These are phyloP conservation scores for Bungarus multicinctus DNA, from an alignment of 2,113 vertebrate genomes.

Conservation along the genomic window DNA sequence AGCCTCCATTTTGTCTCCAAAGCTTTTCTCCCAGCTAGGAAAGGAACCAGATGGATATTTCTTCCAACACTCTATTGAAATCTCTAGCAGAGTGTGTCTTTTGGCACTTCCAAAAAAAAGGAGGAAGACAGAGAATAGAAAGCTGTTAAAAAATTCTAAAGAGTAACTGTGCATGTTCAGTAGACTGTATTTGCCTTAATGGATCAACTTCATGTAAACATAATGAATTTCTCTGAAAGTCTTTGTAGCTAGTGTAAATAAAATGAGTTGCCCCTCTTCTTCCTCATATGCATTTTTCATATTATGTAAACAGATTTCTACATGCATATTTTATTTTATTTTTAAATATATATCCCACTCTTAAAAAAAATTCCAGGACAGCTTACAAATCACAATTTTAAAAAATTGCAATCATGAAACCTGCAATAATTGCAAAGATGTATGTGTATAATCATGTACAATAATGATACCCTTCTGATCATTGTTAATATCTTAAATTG, in stretches of 20 bases:
- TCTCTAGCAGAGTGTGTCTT: background rate
- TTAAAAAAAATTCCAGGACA: background rate
- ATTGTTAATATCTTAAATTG: background rate
- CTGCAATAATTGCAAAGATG: background rate
- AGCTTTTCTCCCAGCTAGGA: too few species aligned
- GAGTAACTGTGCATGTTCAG: background rate
- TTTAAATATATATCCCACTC: background rate
- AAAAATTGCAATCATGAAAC: background rate
- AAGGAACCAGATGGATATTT: too few species aligned
- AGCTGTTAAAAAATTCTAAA: background rate
- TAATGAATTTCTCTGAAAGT: background rate
- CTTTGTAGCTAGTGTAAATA: background rate
- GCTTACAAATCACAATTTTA: background rate
- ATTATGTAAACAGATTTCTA: background rate
- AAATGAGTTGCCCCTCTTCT: background rate
- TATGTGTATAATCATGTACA: background rate
- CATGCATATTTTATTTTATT: background rate
- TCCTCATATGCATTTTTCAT: background rate
- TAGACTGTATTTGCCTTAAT: background rate
- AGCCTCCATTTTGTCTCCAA: too few species aligned
- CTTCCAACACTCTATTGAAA: background rate
- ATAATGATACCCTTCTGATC: background rate
- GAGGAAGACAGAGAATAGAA: background rate
- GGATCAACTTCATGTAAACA: background rate
- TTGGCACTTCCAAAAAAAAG: background rate